Percentiles rank a stretch among this genome's conserved stretches.
Conservation (phyloP, 2,888 invertebrate species). For the Smittia aterrima region DNA sequence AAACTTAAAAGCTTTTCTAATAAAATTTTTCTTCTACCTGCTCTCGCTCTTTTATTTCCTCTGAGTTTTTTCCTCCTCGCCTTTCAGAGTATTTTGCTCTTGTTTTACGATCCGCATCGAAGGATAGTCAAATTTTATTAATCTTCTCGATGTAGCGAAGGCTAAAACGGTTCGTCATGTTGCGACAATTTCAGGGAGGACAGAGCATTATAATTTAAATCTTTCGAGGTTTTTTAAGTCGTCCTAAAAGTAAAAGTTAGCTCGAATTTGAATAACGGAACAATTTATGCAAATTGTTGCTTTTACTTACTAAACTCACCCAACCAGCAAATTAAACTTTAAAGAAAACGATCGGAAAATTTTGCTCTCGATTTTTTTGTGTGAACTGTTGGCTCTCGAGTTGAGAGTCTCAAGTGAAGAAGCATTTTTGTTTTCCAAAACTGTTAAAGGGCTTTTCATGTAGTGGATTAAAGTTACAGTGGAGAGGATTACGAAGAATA, state of each 20-base stretch:
- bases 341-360: background rate
- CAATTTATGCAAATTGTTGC: constrained; percentile 41
- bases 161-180: background rate
- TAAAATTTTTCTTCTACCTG: background rate
- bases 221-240: background rate
- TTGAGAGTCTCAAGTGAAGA: too few relatives aligned
- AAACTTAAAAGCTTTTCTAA: constrained; percentile 27
- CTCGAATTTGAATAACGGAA: constrained; percentile 37
- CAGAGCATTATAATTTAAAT: background rate
- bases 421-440: too few relatives aligned
- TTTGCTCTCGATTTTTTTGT: background rate
- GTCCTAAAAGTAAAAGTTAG: background rate
- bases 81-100: background rate
- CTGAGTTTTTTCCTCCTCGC: background rate
- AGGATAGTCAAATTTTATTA: background rate
- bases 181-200: constrained; percentile 1
- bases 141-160: background rate
- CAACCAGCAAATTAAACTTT: constrained; percentile 39
- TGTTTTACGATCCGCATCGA: background rate
- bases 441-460: too few relatives aligned
- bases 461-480: too few relatives aligned
- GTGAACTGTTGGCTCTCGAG: background rate
- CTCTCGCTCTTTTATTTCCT: background rate
- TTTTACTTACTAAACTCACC: constrained; percentile 38
- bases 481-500: too few relatives aligned